Conservation (phyloP, 30 jellyfish, hydroid and myxozoan genomes). For the Clytia hemisphaerica region DNA sequence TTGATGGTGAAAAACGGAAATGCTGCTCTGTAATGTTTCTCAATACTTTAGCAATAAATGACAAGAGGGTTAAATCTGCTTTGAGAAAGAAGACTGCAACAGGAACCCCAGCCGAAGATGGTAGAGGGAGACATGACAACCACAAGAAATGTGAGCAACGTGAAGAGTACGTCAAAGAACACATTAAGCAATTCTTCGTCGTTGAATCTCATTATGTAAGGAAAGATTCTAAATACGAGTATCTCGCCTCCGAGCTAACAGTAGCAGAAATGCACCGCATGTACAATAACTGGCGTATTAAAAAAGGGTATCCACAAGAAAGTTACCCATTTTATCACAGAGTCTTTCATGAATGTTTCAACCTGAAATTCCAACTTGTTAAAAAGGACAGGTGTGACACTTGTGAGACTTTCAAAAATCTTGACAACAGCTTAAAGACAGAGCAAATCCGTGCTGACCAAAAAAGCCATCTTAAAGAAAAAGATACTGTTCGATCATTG, state of each 20-base stretch:
- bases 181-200: not conserved
- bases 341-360: not conserved
- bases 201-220: slow-evolving; percentile 15
- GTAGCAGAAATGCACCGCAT: not conserved
- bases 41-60: not conserved
- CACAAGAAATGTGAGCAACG: not conserved
- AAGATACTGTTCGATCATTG: not conserved
- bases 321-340: not conserved
- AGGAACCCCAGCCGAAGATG: slow-evolving; percentile 1
- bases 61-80: not conserved
- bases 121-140: not conserved
- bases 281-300: not conserved
- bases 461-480: not conserved
- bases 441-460: not conserved
- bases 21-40: not conserved
- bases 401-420: not conserved
- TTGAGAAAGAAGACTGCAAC: not conserved
- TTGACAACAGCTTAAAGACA: not conserved
- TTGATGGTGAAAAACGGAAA: too few species aligned
- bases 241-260: not conserved
- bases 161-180: not conserved
- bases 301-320: not conserved
- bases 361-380: not conserved
- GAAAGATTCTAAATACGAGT: not conserved
- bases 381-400: slow-evolving; percentile 19